Evolutionary conservation across 2,113 vertebrate genomes (phyloP), one percentile per base, ranked within the genome.

Genomic region (Excalfactoria chinensis): DNA sequence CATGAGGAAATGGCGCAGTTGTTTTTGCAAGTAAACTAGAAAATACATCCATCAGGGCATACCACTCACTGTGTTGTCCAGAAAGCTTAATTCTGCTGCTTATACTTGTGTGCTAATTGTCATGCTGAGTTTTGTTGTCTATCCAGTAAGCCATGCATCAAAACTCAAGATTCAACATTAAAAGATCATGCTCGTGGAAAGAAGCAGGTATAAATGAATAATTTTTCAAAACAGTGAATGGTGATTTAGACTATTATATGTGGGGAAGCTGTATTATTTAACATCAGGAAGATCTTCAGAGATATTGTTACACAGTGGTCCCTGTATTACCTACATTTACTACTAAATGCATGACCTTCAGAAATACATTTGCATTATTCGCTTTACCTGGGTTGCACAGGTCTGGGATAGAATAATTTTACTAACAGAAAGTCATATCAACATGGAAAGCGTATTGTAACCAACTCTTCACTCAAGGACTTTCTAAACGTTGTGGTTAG

Each of bases 371-470:
- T 19, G 30, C 17, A 4, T 55, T 46, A 25, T 16, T 67, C 23
- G 20, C 1, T 2, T 51, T 21, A 46, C 9, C 13, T 23, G 59
- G 21, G 16, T 49, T 26, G 6, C 20, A 7, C 0, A 1, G 35
- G 6, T 59, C 41, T 49, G 73, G 46, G 32, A 59, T 8, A n/a
- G 4, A 2, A 17, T 32, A 30, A n/a, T 58, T 79, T 76, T 60
- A 48, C 37, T 58, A 22, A 35, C 40, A 80, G 17, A 11, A 40
- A n/a, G 8, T 35, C 30, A 11, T 12, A 49, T 11, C 6, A 8
- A 1, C 20, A 46, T 13, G 75, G 35, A 62, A 76, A 69, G 53
- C 34, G 6, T 14, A 41, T 62, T 58, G 43, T 48, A 59, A 32
- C 5, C 13, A 63, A 18, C 11, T 69, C 7, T 32, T 25, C 37